Conservation (phyloP, 92 coral and sea anemone species). For the Siderastrea siderea region DNA sequence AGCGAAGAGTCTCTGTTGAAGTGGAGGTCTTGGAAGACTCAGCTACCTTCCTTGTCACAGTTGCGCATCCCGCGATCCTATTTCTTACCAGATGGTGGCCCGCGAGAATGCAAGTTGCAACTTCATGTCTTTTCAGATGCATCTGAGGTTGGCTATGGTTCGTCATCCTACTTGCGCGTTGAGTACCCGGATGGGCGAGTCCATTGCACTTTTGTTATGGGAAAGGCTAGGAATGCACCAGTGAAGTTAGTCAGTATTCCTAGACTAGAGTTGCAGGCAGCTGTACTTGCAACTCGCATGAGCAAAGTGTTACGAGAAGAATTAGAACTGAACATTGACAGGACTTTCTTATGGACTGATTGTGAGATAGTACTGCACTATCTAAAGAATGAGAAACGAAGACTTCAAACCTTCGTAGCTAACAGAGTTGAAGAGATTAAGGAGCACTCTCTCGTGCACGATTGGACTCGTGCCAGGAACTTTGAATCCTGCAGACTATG, state of each 20-base stretch:
- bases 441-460: constrained; percentile 51
- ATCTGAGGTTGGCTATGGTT: constrained; percentile 65
- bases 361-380: constrained; percentile 64
- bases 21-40: constrained; percentile 63
- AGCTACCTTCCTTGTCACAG: constrained; percentile 50
- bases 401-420: constrained; percentile 70
- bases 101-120: constrained; percentile 40
- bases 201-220: constrained; percentile 71
- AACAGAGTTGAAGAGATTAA: constrained; percentile 67
- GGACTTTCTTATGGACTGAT: constrained; percentile 65
- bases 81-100: constrained; percentile 36
- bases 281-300: constrained; percentile 66
- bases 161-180: constrained; percentile 49
- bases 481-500: constrained; percentile 69
- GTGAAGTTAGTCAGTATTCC: constrained; percentile 43
- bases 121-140: constrained; percentile 74
- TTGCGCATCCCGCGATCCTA: constrained; percentile 68
- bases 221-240: constrained; percentile 24
- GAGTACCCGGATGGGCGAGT: constrained; percentile 50
- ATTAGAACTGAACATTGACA: constrained; percentile 41
- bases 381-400: constrained; percentile 51
- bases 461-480: constrained; percentile 69
- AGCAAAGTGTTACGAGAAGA: constrained; percentile 44
- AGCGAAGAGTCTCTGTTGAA: constrained; percentile 8
- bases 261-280: constrained; percentile 36